Evolutionary conservation across 2,113 vertebrate species (phyloP), one percentile per base, ranked within the genome.

Genomic region (Albula glossodonta): DNA sequence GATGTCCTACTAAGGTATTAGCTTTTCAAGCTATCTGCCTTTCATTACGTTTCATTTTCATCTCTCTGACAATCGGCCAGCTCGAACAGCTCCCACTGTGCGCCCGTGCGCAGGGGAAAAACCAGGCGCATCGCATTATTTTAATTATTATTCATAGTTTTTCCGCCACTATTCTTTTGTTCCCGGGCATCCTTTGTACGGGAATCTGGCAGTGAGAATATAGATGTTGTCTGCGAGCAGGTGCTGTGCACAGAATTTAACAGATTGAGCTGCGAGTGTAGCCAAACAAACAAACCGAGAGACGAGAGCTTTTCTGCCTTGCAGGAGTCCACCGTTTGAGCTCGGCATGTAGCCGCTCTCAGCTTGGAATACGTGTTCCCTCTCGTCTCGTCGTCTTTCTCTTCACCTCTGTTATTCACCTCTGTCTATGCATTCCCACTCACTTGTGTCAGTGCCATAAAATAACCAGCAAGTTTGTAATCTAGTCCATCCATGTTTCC

Each of bases 1-100:
- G 53, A 60, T 17, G 53, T 25, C 53, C 22, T 80, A 56, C 56
- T 74, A 51, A 63, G 84, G 78, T 63, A 53, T 63, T 85, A 80
- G 77, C 51, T 15, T 85, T 17, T 48, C n/a, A 51, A 63, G 84
- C 52, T 50, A 53, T 63, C 80, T 85, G 77, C 51, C 10, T 85
- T 17, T 48, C 51, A 63, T 63, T 50, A 41, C 19, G 19, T 60
- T 51, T 80, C 74, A 79, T 80, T 48, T 79, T 17, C n/a, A 6
- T 1, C 19, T 50, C 78, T 63, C 78, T 60, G 52, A 66, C 78
- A 49, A 80, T 85, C 7, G 9, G 4, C 74, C 84, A 49, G 84
- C 77, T 80, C 60, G 25, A 51, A 49, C 22, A 74, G n/a, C 41
- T 31, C 19, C 53, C 41, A 50, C 17, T 66, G 84, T 63, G 78